Base-by-base conservation (phyloP, 1,140 invertebrate species). In the Platorchestia sp. region DNA sequence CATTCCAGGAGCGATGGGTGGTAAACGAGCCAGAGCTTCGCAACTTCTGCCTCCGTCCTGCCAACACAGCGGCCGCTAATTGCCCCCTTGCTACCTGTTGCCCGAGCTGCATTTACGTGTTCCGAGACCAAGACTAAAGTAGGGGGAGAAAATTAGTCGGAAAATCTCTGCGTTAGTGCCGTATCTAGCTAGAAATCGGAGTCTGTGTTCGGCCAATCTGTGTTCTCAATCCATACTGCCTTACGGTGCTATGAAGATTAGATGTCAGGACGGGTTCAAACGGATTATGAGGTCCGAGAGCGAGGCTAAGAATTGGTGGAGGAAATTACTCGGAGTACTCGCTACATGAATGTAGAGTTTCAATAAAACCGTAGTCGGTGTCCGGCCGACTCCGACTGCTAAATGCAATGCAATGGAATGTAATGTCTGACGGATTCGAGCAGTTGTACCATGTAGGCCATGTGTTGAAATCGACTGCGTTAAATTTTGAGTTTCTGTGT, bases 1-100 rank as follows among this genome's bases (percentile, higher is more conserved):
- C 87, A 90, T 90, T 90, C 87, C 22, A 42, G 87, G 44, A 90
- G 87, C 87, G 3, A 90, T 90, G 87, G 87, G 87, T 45, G 87
- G 87, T 43, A 90, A 90, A 90, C 44, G 87, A 90, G 87, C 59
- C 27, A 22, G 1, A 27, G 59, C 59, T 75, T 36, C 14, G 14
- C 10, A 75, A 27, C 59, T 22, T 75, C 59, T 22, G 59, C 59
- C 27, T 10, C 10, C 59, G 59, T 27, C 59, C 59, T 51, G 47
- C 47, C 6, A 19, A 51, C 47, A 51, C 19, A 51, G 6, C 47
- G 6, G 47, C 19, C 6, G 47, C 6, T 19, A 36, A 27, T 75
- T 75, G 14, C 59, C 36, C 59, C 59, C 1, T 22, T 75, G 27
- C 59, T 75, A 75, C 27, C 27, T 75, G 59, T 3, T 75, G 59